Conservation (phyloP, 2,888 invertebrate genomes). For the Orthonychiurus folsomi region DNA sequence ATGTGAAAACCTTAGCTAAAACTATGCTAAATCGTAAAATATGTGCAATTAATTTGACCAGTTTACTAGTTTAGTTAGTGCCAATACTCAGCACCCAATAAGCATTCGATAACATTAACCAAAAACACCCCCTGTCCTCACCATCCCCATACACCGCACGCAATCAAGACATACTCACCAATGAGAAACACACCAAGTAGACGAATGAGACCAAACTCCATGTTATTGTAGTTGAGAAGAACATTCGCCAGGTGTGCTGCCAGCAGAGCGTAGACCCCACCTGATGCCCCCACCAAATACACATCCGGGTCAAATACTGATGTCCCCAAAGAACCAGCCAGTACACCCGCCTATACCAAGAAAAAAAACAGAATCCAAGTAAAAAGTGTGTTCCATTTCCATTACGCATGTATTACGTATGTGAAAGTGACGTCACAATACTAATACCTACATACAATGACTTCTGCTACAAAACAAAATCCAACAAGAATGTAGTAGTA, state of each 20-base stretch:
- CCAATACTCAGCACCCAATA: too few relatives aligned
- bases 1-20: too few relatives aligned
- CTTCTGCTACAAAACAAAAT: too few relatives aligned
- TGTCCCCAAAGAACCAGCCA: slow-evolving; percentile 70
- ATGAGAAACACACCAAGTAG: slow-evolving; percentile 75
- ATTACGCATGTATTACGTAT: background rate
- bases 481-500: too few relatives aligned
- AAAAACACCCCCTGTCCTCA: too few relatives aligned
- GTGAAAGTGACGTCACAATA: too few relatives aligned
- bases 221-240: slow-evolving; percentile 86
- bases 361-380: background rate
- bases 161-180: slow-evolving; percentile 46
- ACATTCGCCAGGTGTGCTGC: slow-evolving; percentile 95
- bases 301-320: slow-evolving; percentile 90
- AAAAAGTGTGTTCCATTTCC: background rate
- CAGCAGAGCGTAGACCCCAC: slow-evolving; percentile 91
- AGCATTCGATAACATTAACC: too few relatives aligned
- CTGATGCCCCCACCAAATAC: slow-evolving; percentile 91
- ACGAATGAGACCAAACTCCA: slow-evolving; percentile 85
- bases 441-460: too few relatives aligned
- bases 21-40: too few relatives aligned
- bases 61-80: too few relatives aligned
- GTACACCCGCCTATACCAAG: slow-evolving; percentile 57
- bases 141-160: too few relatives aligned
- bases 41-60: too few relatives aligned